Conservation (phyloP, 2,797 vertebrate species). For the Sparidentex hasta region DNA sequence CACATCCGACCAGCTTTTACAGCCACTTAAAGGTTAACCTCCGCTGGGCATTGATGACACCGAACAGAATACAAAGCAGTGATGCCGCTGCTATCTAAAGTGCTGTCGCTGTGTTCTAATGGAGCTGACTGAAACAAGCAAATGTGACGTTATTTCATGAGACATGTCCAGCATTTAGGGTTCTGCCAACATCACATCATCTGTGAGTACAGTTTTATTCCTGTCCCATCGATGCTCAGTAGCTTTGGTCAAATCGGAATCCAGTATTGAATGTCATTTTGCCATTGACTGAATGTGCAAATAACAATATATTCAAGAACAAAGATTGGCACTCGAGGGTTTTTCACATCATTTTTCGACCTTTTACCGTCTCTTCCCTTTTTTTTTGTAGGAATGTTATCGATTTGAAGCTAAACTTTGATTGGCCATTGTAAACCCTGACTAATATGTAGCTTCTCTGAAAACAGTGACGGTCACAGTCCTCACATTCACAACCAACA, state of each 20-base stretch:
- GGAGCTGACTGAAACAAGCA: constrained; percentile 21
- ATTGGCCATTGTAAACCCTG: not conserved
- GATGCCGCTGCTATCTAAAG: constrained; percentile 52
- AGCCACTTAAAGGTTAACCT: constrained; percentile 71
- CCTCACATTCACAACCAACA: not conserved
- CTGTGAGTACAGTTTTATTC: constrained; percentile 9
- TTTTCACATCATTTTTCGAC: not conserved
- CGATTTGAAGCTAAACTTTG: not conserved
- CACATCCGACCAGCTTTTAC: constrained; percentile 60
- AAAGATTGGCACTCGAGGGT: not conserved
- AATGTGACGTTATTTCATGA: constrained; percentile 18
- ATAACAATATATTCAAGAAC: not conserved
- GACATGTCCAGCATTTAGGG: too few relatives aligned
- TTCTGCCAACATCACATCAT: constrained; percentile 4
- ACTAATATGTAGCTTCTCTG: not conserved
- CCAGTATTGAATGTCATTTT: not conserved
- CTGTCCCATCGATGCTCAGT: not conserved
- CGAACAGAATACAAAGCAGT: constrained; percentile 55
- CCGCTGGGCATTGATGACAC: constrained; percentile 50
- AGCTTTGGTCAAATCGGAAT: not conserved
- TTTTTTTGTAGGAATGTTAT: not conserved
- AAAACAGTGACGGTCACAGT: not conserved
- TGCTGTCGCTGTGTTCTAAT: constrained; percentile 2
- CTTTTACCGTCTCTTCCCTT: not conserved
- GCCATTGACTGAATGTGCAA: not conserved